These are phyloP conservation scores for Myanophis thanlyinensis DNA, from an alignment of 2,113 vertebrate species.

Conservation along the genomic window DNA sequence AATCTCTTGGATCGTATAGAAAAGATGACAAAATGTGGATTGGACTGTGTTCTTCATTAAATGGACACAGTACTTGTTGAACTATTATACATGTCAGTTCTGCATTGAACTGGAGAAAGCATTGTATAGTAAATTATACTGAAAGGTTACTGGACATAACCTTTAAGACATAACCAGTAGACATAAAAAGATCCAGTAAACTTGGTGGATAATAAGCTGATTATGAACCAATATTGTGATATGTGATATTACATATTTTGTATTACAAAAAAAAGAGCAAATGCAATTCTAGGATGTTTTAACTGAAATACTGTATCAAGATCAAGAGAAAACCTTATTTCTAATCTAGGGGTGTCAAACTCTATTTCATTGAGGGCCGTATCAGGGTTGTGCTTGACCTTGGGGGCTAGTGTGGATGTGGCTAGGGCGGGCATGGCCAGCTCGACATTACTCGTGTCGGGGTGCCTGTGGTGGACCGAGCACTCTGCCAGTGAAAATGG, in stretches of 20 bases:
- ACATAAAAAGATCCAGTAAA: background rate
- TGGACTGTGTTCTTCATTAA: background rate
- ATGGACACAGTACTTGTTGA: background rate
- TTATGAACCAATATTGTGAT: background rate
- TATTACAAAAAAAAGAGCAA: background rate
- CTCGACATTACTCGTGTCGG: too few relatives aligned
- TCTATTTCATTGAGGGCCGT: too few relatives aligned
- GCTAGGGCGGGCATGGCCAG: too few relatives aligned
- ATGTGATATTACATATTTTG: too few relatives aligned
- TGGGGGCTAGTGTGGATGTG: too few relatives aligned
- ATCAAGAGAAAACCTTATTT: background rate
- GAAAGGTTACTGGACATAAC: background rate
- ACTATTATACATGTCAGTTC: background rate
- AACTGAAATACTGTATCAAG: background rate
- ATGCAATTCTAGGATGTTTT: background rate
- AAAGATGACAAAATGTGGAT: background rate
- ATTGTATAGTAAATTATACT: background rate
- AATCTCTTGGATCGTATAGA: background rate
- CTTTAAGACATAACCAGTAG: background rate
- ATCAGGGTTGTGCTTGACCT: too few relatives aligned
- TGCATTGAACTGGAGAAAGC: background rate
- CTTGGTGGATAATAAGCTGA: background rate
- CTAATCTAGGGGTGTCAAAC: too few relatives aligned
- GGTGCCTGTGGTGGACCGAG: too few relatives aligned
- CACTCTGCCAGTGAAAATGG: too few relatives aligned